Conservation (phyloP, 2,113 vertebrate species). For the Spilogale gracilis region DNA sequence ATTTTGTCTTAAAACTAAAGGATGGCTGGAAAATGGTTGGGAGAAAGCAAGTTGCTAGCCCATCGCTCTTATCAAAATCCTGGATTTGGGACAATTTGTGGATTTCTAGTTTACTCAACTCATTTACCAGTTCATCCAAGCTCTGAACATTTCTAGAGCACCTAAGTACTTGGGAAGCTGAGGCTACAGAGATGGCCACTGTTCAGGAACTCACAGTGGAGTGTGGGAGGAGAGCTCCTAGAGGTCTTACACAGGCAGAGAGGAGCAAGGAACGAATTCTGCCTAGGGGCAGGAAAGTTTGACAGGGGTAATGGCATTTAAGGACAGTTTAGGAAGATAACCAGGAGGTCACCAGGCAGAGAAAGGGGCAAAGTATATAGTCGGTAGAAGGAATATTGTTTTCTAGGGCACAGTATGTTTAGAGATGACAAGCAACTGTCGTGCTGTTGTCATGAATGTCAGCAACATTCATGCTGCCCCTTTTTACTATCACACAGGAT, state of each 20-base stretch:
- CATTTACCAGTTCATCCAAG: not conserved
- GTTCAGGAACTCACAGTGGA: not conserved
- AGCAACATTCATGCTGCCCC: not conserved
- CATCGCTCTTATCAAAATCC: not conserved
- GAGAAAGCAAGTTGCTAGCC: not conserved
- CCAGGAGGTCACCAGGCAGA: not conserved
- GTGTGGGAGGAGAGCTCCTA: not conserved
- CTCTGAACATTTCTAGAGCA: not conserved
- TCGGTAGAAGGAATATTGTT: not conserved
- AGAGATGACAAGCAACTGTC: not conserved
- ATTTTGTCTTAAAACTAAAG: conserved; percentile 16
- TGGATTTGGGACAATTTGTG: not conserved
- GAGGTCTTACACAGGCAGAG: not conserved
- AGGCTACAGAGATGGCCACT: not conserved
- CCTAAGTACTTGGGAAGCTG: not conserved
- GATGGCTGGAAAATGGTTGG: not conserved
- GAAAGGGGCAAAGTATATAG: not conserved
- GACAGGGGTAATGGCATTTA: not conserved
- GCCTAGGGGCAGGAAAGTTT: not conserved
- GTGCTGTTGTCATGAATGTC: no score
- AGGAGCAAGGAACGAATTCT: not conserved
- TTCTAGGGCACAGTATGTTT: not conserved
- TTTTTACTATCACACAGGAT: not conserved
- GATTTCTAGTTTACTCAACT: not conserved
- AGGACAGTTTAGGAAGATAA: not conserved